Base-by-base conservation (phyloP, 2,797 vertebrate genomes). In the Clarias fuscus region DNA sequence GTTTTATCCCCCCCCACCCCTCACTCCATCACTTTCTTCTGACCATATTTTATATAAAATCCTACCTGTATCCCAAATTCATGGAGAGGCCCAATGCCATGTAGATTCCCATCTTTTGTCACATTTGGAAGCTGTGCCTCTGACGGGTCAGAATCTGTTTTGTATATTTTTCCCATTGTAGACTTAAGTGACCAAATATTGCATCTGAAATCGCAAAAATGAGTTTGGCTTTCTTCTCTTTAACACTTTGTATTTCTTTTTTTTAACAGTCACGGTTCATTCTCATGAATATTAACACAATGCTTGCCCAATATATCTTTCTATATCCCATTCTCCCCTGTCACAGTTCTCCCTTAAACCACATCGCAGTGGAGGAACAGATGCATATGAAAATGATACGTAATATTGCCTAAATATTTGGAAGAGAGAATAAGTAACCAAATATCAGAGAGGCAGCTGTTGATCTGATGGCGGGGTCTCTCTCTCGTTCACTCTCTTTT, bases 401-500 rank as follows among this genome's bases (percentile, higher is more conserved):
- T 89, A 92, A 95, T 95, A 94, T 93, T 89, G 92, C 92, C 92
- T 92, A 92, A 95, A 94, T 92, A 95, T 95, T 95, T 94, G 93
- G 94, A 72, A 84, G 83, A 78, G 93, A 94, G 95, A 94, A 94
- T 94, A 95, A 96, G 94, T 93, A 94, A 92, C 93, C 92, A 93
- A 94, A 94, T 95, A 91, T 91, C 88, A 89, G 85, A 82, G 84
- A 88, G 84, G 81, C 85, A 87, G 87, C 88, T 88, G 94, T 93
- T 95, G 94, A 95, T 95, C 92, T 89, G 93, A 95, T 94, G 96
- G 96, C 95, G 95, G 94, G 95, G 96, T 94, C 89, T 70, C 79
- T 91, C 64, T 91, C 75, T 64, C 79, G 72, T 92, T 94, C 94
- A 61, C 85, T 40, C 68, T 86, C 77, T 65, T 92, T 94, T 67